phyloP scores from a whole-genome alignment of 1,140 invertebrate species.

The Aradophagus sp. region DNA sequence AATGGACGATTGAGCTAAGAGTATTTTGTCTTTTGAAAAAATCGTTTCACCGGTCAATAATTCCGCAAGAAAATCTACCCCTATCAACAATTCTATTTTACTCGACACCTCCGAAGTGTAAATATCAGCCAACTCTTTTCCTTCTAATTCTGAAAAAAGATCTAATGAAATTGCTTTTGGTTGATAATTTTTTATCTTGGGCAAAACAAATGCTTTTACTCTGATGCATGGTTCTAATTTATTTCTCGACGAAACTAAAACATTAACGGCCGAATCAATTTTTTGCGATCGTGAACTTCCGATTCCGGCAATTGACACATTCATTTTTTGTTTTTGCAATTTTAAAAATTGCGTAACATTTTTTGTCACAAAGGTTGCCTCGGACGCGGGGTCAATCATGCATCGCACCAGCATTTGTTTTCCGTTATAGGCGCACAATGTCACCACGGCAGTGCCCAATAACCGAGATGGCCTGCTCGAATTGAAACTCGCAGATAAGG shows the following conservation, averaged over 20 bases:
- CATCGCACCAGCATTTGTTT: too few relatives aligned
- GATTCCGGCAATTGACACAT: not conserved
- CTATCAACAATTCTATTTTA: not conserved
- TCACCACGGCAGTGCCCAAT: not conserved
- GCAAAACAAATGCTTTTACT: not conserved
- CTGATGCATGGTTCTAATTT: not conserved
- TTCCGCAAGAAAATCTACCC: not conserved
- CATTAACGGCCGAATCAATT: not conserved
- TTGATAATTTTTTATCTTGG: not conserved
- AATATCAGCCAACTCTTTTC: too few relatives aligned
- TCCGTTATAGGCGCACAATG: not conserved
- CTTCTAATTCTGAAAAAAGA: not conserved
- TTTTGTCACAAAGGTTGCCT: not conserved
- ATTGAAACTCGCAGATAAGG: not conserved
- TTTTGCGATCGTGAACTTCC: not conserved
- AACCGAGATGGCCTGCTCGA: not conserved
- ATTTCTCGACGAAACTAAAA: not conserved
- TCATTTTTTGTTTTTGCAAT: not conserved
- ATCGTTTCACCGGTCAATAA: not conserved
- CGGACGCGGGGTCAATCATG: not conserved
- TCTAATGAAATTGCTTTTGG: not conserved
- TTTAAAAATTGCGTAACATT: not conserved
- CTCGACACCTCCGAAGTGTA: not conserved
- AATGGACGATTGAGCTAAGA: not conserved
- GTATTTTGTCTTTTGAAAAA: not conserved